Conservation (phyloP, 2,797 vertebrate species). For the Spatula versicolor region DNA sequence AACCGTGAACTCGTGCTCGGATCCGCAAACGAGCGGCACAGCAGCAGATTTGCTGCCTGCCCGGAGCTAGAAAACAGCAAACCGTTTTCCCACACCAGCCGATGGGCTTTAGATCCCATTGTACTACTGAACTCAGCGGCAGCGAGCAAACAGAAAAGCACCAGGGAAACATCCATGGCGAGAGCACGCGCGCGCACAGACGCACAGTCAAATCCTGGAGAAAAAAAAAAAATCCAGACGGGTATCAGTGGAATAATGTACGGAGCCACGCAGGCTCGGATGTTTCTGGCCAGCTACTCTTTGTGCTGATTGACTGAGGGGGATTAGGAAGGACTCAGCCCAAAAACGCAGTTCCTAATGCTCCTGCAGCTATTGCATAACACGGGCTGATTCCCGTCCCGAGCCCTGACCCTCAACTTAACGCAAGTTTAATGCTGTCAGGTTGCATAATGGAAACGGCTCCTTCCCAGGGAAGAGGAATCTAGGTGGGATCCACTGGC, state of each 20-base stretch:
- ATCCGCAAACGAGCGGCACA: neutral
- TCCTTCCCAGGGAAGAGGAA: neutral
- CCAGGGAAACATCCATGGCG: neutral
- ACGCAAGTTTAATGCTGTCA: conserved; percentile 41
- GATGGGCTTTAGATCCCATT: neutral
- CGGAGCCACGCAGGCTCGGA: neutral
- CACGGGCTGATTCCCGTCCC: neutral
- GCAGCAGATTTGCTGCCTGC: conserved; percentile 30
- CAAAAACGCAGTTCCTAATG: conserved; percentile 39
- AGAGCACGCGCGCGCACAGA: neutral
- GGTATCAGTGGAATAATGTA: neutral
- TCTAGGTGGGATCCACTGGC: neutral
- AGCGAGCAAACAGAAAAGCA: neutral
- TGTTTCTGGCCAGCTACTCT: conserved; percentile 11
- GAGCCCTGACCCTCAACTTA: conserved; percentile 34
- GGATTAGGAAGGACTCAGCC: conserved; percentile 45
- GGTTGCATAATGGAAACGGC: neutral
- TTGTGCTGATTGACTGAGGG: conserved; percentile 38
- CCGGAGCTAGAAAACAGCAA: conserved; percentile 34
- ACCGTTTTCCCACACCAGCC: neutral
- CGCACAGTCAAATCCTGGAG: neutral
- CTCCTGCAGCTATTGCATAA: conserved; percentile 64
- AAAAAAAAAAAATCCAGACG: neutral
- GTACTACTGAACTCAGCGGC: neutral
- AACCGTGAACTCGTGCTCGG: neutral